Base-by-base conservation (phyloP, 2,113 vertebrate genomes). In the Benitochromis conjunctus region DNA sequence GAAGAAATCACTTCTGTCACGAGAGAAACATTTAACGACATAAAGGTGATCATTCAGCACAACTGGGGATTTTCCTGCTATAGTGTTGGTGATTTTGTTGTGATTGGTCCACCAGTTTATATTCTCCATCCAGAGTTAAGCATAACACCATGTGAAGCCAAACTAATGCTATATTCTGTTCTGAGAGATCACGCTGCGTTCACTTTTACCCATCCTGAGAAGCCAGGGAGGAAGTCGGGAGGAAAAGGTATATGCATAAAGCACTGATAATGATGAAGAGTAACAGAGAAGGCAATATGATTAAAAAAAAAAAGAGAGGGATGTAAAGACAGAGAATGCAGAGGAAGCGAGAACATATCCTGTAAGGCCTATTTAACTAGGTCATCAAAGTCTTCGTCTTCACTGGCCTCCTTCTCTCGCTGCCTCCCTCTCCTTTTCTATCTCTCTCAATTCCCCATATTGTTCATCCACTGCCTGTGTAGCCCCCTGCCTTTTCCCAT, bases 361-460 rank as follows among this genome's bases (percentile, higher is more conserved):
- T 58, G 84, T 36, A 58, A 55, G 77, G 29, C 24, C 4, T 83
- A 60, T 74, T 91, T 91, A 95, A 93, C 88, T 96, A 87, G 93
- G 94, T 94, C 94, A 94, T 86, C 86, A 55, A 34, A 56, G 41
- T 66, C 81, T 81, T 81, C 56, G 36, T 86, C 82, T 46, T 85
- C 87, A 6, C 76, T 16, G 53, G 81, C 85, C 78, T 74, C 83
- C 79, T 80, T 53, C 41, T 53, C 57, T 46, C 9, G 19, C 78
- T 54, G 21, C 66, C 38, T 71, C 5, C 56, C 26, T 62, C 55
- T 19, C 6, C 11, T 26, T 38, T 56, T 29, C 24, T 38, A 24
- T 60, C 19, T 24, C 18, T 64, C 81, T 84, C 79, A 62, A 54
- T 86, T 76, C 79, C 60, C 74, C 19, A 10, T 83, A 79, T 80